Conservation (phyloP, 2,113 vertebrate genomes). For the Centropus unirufus region DNA sequence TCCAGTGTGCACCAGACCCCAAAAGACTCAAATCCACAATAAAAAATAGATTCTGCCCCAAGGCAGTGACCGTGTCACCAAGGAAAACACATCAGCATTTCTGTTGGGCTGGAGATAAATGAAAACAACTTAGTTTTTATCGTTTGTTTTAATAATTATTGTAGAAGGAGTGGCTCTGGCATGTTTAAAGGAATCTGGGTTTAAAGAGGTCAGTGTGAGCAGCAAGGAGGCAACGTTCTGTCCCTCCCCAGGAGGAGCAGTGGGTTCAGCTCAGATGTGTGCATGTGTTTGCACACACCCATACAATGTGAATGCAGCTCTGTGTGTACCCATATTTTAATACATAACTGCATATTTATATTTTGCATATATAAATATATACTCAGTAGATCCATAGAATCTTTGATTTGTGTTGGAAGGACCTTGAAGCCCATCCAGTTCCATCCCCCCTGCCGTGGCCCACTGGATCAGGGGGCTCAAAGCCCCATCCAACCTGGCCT, state of each 20-base stretch:
- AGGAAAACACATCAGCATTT: not conserved
- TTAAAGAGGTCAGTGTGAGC: not conserved
- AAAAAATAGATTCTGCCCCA: not conserved
- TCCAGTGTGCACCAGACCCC: not conserved
- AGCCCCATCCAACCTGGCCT: no score
- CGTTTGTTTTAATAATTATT: not conserved
- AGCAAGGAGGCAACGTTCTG: not conserved
- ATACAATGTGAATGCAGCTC: not conserved
- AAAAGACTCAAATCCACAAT: not conserved
- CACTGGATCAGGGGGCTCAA: no score
- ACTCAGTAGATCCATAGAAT: no score
- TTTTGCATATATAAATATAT: no score
- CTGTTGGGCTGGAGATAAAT: not conserved
- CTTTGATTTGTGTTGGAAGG: no score
- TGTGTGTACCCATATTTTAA: no score
- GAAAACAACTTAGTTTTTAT: not conserved
- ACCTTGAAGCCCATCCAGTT: no score
- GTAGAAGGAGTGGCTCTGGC: conserved; percentile 48
- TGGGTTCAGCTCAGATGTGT: not conserved
- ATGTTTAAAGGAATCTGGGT: conserved; percentile 13
- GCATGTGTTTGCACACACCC: not conserved
- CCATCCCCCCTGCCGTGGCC: no score
- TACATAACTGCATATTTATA: no score
- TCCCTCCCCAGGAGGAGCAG: not conserved
- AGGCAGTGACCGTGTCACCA: not conserved